Percentiles rank a stretch among this genome's conserved stretches.
phyloP scores from a whole-genome alignment of 2,888 invertebrate species.

The Sinodicranocentrus sp. region DNA sequence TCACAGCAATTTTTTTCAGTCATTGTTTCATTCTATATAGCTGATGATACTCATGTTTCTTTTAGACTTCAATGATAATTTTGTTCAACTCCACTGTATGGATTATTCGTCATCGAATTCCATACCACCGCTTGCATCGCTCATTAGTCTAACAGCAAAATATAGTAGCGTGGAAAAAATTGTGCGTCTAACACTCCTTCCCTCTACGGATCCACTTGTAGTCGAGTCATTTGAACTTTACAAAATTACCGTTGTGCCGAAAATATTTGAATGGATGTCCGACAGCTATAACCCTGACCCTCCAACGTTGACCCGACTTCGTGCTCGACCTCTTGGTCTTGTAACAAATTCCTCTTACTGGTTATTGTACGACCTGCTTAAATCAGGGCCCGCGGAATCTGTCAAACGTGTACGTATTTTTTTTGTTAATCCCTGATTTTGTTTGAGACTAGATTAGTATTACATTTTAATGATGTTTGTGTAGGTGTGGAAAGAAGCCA shows the following conservation, averaged over 20 bases:
- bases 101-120: neutral
- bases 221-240: constrained; percentile 26
- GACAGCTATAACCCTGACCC: constrained; percentile 4
- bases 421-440: too few relatives aligned
- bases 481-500: constrained; percentile 93
- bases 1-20: too few relatives aligned
- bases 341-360: constrained; percentile 36
- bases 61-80: constrained; percentile 21
- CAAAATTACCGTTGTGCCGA: constrained; percentile 21
- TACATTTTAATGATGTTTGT: constrained; percentile 18
- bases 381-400: constrained; percentile 43
- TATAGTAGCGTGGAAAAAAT: neutral
- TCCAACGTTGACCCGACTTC: constrained; percentile 34
- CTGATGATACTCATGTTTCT: neutral
- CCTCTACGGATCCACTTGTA: neutral
- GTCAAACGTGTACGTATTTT: constrained; percentile 35
- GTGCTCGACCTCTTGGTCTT: constrained; percentile 27
- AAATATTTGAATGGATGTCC: constrained; percentile 56
- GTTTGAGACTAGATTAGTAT: too few relatives aligned
- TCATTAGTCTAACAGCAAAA: constrained; percentile 8
- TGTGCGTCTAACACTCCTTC: constrained; percentile 1
- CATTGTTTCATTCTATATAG: neutral
- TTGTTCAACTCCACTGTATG: constrained; percentile 7
- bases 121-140: constrained; percentile 21
- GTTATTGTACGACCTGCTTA: constrained; percentile 48